Evolutionary conservation across 2,888 invertebrate species (phyloP).

Genomic region (Cephus spinipes): DNA sequence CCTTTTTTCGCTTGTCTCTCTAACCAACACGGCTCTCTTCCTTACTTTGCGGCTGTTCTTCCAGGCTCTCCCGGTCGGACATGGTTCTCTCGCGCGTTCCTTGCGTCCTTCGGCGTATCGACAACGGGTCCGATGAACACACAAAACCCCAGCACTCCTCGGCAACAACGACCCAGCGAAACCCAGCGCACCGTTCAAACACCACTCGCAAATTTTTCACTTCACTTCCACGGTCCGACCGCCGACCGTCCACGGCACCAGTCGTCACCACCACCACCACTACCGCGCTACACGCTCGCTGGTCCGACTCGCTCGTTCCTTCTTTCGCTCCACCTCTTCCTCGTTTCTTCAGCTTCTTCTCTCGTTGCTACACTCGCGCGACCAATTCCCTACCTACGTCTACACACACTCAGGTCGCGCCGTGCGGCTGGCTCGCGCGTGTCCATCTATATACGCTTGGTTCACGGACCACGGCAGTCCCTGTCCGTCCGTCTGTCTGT

Average conservation of each 20-base stretch:
- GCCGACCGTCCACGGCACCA: slow-evolving; percentile 58
- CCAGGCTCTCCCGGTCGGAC: slow-evolving; percentile 66
- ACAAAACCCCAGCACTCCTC: background rate
- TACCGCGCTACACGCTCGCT: slow-evolving; percentile 36
- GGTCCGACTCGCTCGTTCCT: slow-evolving; percentile 36
- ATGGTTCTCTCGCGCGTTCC: slow-evolving; percentile 50
- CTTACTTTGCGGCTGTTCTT: slow-evolving; percentile 66
- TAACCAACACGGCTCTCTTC: background rate
- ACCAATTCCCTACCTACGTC: slow-evolving; percentile 21
- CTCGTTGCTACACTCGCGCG: slow-evolving; percentile 36
- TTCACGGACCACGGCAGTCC: slow-evolving; percentile 20
- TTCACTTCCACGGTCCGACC: slow-evolving; percentile 48
- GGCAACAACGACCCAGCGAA: slow-evolving; percentile 34
- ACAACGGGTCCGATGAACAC: slow-evolving; percentile 36
- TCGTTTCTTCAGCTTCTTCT: slow-evolving; percentile 22
- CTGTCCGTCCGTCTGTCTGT: slow-evolving; percentile 6
- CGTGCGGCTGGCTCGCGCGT: slow-evolving; percentile 24
- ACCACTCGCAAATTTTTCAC: slow-evolving; percentile 48
- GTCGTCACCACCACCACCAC: slow-evolving; percentile 51
- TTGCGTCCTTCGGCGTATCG: slow-evolving; percentile 39
- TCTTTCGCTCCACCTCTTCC: slow-evolving; percentile 33
- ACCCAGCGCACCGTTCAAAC: slow-evolving; percentile 42
- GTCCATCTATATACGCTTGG: slow-evolving; percentile 23
- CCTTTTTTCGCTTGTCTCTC: slow-evolving; percentile 1
- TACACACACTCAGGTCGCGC: slow-evolving; percentile 12